A percentile compares a stretch with the other conserved stretches of the same genome.
These are phyloP conservation scores for Vanessa cardui DNA, from an alignment of 2,888 invertebrate species.

Conservation along the genomic window DNA sequence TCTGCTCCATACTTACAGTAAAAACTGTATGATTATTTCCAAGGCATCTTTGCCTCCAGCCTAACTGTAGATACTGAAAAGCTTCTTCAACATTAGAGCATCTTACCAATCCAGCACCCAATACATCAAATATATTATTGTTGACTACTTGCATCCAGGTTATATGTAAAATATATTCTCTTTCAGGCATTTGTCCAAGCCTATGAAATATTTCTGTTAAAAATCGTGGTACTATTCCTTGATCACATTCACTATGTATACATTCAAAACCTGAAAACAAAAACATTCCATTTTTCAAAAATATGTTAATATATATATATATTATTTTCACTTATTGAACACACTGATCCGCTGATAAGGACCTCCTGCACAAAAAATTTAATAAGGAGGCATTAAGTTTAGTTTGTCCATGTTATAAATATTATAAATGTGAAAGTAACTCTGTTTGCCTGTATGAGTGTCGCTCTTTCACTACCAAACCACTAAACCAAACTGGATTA, in stretches of 20 bases:
- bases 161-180: constrained; percentile 85
- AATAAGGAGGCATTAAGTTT: no score
- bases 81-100: constrained; percentile 87
- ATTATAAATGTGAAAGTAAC: no score
- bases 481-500: no score
- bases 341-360: no score
- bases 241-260: constrained; percentile 86
- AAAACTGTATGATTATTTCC: constrained; percentile 87
- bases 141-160: constrained; percentile 89
- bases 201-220: constrained; percentile 87
- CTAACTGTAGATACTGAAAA: constrained; percentile 87
- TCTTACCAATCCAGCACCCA: constrained; percentile 79
- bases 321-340: not conserved
- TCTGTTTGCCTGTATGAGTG: no score
- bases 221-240: constrained; percentile 88
- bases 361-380: no score
- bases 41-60: constrained; percentile 82
- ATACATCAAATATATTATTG: constrained; percentile 84
- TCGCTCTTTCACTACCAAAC: no score
- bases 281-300: constrained; percentile 12
- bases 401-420: no score
- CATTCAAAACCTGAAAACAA: constrained; percentile 74
- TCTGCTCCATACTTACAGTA: constrained; percentile 88
- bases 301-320: not conserved
- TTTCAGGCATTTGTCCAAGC: constrained; percentile 84